phyloP scores from a whole-genome alignment of 2,888 invertebrate genomes.

The Eristalis pertinax region DNA sequence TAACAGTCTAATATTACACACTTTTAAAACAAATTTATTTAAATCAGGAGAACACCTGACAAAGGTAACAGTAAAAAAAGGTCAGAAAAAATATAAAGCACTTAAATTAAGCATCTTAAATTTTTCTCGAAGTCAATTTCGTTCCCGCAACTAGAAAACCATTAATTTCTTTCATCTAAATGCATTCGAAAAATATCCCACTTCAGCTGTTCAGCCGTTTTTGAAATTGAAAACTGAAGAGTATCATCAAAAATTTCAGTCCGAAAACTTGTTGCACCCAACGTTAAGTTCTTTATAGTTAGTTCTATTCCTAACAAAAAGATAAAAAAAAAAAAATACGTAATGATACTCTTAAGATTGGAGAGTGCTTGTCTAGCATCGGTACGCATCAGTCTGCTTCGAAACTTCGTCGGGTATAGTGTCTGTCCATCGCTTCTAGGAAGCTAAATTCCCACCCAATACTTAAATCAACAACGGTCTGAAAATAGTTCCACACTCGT shows the following conservation, averaged over 20 bases:
- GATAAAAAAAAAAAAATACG: constrained; percentile 3
- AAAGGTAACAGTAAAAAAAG: no score
- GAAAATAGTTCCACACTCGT: constrained; percentile 61
- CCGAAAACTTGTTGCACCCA: constrained; percentile 42
- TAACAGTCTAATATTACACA: no score
- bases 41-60: no score
- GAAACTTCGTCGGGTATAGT: constrained; percentile 68
- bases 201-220: not conserved
- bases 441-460: constrained; percentile 36
- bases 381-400: constrained; percentile 67
- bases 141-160: no score
- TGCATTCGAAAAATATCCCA: not conserved
- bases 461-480: constrained; percentile 43
- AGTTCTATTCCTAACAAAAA: constrained; percentile 38
- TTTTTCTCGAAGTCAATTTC: no score
- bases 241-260: constrained; percentile 13
- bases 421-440: constrained; percentile 23
- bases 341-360: constrained; percentile 50
- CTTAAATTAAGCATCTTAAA: no score
- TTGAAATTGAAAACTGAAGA: not conserved
- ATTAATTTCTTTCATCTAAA: not conserved
- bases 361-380: constrained; percentile 59
- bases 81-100: no score
- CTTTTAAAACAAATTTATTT: no score
- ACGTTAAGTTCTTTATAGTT: constrained; percentile 19